phyloP scores from a whole-genome alignment of 92 coral and sea anemone genomes.

The Epizoanthus scotinus region DNA sequence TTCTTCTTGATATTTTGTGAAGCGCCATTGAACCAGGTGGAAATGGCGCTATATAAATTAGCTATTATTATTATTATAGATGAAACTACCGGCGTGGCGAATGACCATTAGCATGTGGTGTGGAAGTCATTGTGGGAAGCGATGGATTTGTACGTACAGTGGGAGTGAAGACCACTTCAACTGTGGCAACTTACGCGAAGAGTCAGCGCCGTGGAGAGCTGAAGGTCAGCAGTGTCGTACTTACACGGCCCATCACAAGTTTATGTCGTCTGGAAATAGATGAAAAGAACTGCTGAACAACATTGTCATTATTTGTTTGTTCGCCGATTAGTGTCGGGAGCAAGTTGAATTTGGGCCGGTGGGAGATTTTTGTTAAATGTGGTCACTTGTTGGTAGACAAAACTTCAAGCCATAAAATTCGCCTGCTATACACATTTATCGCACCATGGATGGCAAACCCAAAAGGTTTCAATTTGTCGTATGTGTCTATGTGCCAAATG shows the following conservation, averaged over 20 bases:
- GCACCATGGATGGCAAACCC: slow-evolving; percentile 24
- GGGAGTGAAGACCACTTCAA: slow-evolving; percentile 22
- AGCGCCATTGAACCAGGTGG: too few relatives aligned
- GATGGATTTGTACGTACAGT: slow-evolving; percentile 34
- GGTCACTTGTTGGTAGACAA: slow-evolving; percentile 38
- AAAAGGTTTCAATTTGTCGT: slow-evolving; percentile 17
- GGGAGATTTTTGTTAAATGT: too few relatives aligned
- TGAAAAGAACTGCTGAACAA: too few relatives aligned
- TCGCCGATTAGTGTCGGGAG: too few relatives aligned
- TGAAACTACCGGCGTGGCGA: slow-evolving; percentile 16
- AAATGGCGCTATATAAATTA: too few relatives aligned
- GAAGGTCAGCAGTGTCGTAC: background rate
- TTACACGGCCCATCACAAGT: background rate
- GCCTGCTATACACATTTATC: slow-evolving; percentile 4
- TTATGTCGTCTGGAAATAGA: too few relatives aligned
- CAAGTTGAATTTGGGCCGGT: too few relatives aligned
- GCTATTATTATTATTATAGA: too few relatives aligned
- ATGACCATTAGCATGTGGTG: slow-evolving; percentile 23
- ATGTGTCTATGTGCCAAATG: background rate
- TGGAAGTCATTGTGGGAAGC: slow-evolving; percentile 1
- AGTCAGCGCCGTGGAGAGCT: slow-evolving; percentile 3
- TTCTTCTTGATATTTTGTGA: too few relatives aligned
- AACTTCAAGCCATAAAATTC: slow-evolving; percentile 23
- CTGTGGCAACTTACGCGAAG: slow-evolving; percentile 35
- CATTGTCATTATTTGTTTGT: too few relatives aligned